A percentile compares a stretch with the other conserved stretches of the same genome.
phyloP scores from a whole-genome alignment of 2,797 vertebrate genomes.

The Malurus splendens region DNA sequence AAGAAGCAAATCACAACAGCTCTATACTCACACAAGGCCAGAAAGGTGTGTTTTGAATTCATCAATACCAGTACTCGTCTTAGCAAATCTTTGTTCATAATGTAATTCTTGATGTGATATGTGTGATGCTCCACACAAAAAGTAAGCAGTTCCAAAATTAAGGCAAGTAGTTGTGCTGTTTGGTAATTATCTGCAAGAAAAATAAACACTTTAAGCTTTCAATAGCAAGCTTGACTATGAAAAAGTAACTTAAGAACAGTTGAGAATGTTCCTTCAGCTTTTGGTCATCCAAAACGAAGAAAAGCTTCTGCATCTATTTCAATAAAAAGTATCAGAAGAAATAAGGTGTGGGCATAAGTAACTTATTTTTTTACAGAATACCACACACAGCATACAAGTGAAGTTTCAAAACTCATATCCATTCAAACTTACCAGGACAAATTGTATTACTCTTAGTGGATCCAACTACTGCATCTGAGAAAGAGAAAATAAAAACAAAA shows the following conservation, averaged over 20 bases:
- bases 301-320: not conserved
- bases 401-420: not conserved
- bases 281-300: not conserved
- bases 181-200: slow-evolving; percentile 91
- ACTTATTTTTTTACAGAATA: not conserved
- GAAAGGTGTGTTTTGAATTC: slow-evolving; percentile 99
- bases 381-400: not conserved
- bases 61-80: slow-evolving; percentile 95
- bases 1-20: not conserved
- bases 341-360: not conserved
- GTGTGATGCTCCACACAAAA: slow-evolving; percentile 99
- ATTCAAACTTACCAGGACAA: slow-evolving; percentile 84
- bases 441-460: slow-evolving; percentile 85
- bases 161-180: slow-evolving; percentile 94
- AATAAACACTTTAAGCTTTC: not conserved
- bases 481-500: slow-evolving; percentile 1
- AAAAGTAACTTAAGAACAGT: not conserved
- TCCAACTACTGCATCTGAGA: slow-evolving; percentile 83
- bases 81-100: slow-evolving; percentile 98
- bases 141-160: slow-evolving; percentile 96
- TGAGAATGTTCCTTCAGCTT: not conserved
- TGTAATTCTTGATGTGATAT: slow-evolving; percentile 98
- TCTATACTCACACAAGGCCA: slow-evolving; percentile 92
- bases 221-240: not conserved
- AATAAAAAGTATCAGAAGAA: not conserved